Evolutionary conservation across 2,797 vertebrate genomes (phyloP), one percentile per base, ranked within the genome.

Genomic region (Typhlichthys subterraneus): DNA sequence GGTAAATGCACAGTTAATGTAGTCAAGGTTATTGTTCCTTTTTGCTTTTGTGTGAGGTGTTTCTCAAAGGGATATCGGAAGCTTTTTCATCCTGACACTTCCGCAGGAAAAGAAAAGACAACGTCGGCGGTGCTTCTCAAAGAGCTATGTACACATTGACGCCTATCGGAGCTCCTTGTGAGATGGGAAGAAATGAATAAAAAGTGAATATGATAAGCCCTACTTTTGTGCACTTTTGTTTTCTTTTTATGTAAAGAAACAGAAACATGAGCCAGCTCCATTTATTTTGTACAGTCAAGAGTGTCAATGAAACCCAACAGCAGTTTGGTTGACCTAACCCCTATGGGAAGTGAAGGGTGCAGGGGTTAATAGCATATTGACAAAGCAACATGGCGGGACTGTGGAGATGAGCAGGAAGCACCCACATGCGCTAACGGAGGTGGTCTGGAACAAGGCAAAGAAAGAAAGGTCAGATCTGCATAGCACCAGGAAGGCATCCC

Each of bases 261-360:
- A 67, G 77, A 91, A 78, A 72, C 69, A 62, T 46, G 79, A 78
- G 69, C 75, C 58, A 71, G 73, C 84, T 59, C 81, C 78, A 80
- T 57, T 66, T 73, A 63, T 67, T 74, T 69, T 72, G 70, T 45
- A 65, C 60, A 61, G 59, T 54, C 65, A 63, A 63, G 76, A 75
- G 79, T 75, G 53, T 67, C 61, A 15, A 45, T 71, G 72, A 78
- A 67, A 81, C 76, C 80, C 73, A 65, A 80, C 74, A 63, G 59
- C 64, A 57, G 73, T 78, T 76, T 62, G 14, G 48, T 42, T 70
- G 69, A 79, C 68, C 80, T 75, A 86, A 88, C 82, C 88, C 77
- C 59, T 67, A 86, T 72, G 74, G 79, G 86, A 87, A 77, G 69
- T 72, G 71, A 85, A 81, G 77, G 85, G 85, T 85, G 75, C 49